Evolutionary conservation across 2,888 invertebrate species (phyloP).

Genomic region (Parapristionchus giblindavisi): DNA sequence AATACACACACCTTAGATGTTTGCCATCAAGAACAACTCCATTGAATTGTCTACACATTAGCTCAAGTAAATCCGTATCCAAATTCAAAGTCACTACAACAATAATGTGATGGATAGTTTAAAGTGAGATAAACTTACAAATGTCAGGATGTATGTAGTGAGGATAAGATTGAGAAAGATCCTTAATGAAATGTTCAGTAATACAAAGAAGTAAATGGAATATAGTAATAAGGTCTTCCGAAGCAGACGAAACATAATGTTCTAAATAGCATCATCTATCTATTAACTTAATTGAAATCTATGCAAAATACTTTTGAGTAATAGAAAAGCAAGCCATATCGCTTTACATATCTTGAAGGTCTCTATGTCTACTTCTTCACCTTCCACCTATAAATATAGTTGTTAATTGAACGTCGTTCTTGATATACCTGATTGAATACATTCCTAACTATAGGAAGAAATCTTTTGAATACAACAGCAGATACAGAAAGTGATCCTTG

Average conservation of each 20-base stretch:
- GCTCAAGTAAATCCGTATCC: constrained; percentile 70
- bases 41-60: constrained; percentile 83
- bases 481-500: constrained; percentile 82
- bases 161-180: constrained; percentile 76
- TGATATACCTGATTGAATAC: constrained; percentile 77
- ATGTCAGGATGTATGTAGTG: constrained; percentile 45
- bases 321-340: constrained; percentile 21
- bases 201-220: constrained; percentile 89
- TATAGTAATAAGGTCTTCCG: constrained; percentile 91
- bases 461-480: constrained; percentile 90
- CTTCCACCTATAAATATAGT: constrained; percentile 7
- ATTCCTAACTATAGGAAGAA: constrained; percentile 85
- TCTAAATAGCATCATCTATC: neutral
- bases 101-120: neutral
- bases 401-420: neutral
- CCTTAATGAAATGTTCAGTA: constrained; percentile 87
- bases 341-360: neutral
- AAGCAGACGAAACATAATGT: constrained; percentile 64
- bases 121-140: constrained; percentile 38
- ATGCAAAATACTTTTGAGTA: constrained; percentile 20
- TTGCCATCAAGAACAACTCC: constrained; percentile 87
- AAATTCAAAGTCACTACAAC: constrained; percentile 2
- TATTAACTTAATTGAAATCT: neutral
- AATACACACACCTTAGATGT: constrained; percentile 75
- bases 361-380: neutral